Conservation (phyloP, 2,888 invertebrate genomes). For the Microchrysa polita region DNA sequence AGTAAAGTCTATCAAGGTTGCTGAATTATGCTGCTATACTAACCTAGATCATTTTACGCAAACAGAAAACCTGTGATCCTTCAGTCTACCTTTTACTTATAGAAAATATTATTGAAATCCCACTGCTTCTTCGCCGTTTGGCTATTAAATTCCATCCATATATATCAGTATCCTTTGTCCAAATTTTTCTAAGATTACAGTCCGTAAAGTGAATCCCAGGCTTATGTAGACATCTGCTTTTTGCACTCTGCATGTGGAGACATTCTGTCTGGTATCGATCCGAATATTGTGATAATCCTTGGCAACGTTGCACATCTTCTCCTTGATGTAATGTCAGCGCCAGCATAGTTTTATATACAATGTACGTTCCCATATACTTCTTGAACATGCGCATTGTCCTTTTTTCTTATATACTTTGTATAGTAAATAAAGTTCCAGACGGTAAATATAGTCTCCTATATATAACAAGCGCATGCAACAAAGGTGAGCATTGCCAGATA, state of each 20-base stretch:
- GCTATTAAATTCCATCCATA: too few species aligned
- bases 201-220: too few species aligned
- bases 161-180: too few species aligned
- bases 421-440: constrained; percentile 24
- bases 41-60: too few species aligned
- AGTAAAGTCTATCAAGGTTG: too few species aligned
- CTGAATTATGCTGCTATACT: too few species aligned
- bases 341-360: constrained; percentile 29
- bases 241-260: constrained; percentile 22
- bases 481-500: constrained; percentile 10
- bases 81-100: too few species aligned
- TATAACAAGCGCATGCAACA: neutral
- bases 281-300: constrained; percentile 19
- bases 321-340: constrained; percentile 24
- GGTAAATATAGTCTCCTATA: constrained; percentile 10
- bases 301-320: constrained; percentile 39
- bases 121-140: too few species aligned
- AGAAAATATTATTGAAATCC: too few species aligned
- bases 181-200: too few species aligned
- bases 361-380: constrained; percentile 11
- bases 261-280: constrained; percentile 44
- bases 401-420: neutral
- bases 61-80: too few species aligned
- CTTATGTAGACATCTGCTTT: neutral
- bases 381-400: constrained; percentile 1